A percentile compares a stretch with the other conserved stretches of the same genome.
Conservation (phyloP, 2,888 invertebrate species). For the Rhorus exstirpatorius region DNA sequence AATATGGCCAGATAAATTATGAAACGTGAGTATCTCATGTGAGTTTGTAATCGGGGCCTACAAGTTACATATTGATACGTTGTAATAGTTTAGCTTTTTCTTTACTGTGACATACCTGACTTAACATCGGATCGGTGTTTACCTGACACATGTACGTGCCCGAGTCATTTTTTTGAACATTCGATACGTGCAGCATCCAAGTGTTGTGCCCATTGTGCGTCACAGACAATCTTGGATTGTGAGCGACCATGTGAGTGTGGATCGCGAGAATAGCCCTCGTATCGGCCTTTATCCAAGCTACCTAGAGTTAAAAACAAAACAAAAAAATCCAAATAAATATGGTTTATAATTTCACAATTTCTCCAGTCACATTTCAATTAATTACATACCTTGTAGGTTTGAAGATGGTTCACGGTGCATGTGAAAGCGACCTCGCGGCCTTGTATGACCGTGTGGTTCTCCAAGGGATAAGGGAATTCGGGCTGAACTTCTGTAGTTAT, state of each 20-base stretch:
- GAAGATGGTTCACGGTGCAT: constrained; percentile 96
- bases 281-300: constrained; percentile 97
- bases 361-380: constrained; percentile 74
- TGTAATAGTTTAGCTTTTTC: neutral
- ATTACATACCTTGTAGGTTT: constrained; percentile 92
- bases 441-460: constrained; percentile 95
- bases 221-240: constrained; percentile 94
- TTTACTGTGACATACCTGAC: constrained; percentile 89
- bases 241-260: constrained; percentile 95
- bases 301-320: constrained; percentile 87
- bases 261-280: constrained; percentile 95
- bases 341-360: neutral
- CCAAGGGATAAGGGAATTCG: constrained; percentile 93
- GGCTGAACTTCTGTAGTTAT: constrained; percentile 90
- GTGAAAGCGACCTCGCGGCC: constrained; percentile 96
- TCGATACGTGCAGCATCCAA: constrained; percentile 96
- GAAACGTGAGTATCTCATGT: too few species aligned
- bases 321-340: neutral
- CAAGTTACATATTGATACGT: too few species aligned
- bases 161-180: constrained; percentile 96
- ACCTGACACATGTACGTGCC: constrained; percentile 98
- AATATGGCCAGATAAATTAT: too few species aligned
- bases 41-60: too few species aligned
- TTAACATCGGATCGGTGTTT: constrained; percentile 96
- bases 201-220: constrained; percentile 97